phyloP scores from a whole-genome alignment of 2,113 vertebrate species.

The Heliornis fulica region DNA sequence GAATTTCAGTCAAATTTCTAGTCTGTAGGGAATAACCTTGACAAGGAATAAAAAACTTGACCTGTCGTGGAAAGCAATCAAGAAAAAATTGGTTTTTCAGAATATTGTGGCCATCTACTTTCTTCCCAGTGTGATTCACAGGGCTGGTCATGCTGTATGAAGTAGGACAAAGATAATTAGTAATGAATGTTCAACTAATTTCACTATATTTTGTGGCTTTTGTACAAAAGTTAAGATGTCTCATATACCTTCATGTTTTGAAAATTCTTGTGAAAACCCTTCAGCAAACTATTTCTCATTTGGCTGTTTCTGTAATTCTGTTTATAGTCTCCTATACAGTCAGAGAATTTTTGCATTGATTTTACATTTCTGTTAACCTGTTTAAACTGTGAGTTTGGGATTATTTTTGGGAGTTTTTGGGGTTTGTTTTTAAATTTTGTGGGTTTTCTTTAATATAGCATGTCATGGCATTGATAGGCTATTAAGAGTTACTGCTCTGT shows the following conservation, averaged over 20 bases:
- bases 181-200: neutral
- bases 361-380: neutral
- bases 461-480: neutral
- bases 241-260: neutral
- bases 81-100: fast-evolving
- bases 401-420: no score
- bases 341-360: neutral
- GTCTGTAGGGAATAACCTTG: neutral
- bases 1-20: neutral
- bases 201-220: neutral
- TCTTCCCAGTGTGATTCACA: neutral
- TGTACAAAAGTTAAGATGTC: neutral
- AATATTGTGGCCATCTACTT: neutral
- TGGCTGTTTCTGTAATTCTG: neutral
- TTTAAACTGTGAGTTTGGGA: neutral
- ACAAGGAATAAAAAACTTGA: neutral
- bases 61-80: fast-evolving
- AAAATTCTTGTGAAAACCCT: neutral
- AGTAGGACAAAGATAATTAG: neutral
- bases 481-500: neutral
- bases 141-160: neutral
- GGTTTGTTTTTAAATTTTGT: no score
- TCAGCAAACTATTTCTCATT: neutral
- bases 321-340: neutral
- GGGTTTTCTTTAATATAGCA: fast-evolving